Base-by-base conservation (phyloP, 2,113 vertebrate genomes). In the Falcunculus frontatus region DNA sequence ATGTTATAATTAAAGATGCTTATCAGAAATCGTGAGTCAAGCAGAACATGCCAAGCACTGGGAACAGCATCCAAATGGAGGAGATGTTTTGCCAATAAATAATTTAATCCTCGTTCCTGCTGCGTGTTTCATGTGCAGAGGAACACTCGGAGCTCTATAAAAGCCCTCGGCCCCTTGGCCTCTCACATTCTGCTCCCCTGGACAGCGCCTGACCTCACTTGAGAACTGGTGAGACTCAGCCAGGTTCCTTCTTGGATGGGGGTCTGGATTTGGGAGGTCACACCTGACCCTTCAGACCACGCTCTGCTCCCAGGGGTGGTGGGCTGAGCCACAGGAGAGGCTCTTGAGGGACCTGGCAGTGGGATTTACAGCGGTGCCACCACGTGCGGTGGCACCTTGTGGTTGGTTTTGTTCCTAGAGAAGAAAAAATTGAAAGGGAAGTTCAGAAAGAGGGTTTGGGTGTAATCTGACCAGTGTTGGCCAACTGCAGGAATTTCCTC, bases 11-110 rank as follows among this genome's bases (percentile, higher is more conserved):
- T 96, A 95, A 53, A 94, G 96, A 92, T 96, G 41, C 86, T 93
- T 95, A 96, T 97, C 95, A 75, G 41, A 72, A 87, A 70, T 67
- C 3, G 50, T 87, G 95, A 97, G 89, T 95, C 96, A 95, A 90
- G 68, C 13, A 87, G 86, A 86, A 41, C 30, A 22, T 53, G 89
- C 76, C 89, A 80, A 75, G 87, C 2, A 2, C 93, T 6, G 83
- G 86, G 94, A 95, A 89, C 89, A 95, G 80, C 76, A 89, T 88
- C 79, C 89, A 39, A 90, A 65, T 39, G 76, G 56, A 92, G 89
- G 80, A 90, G 91, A 75, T 87, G 93, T 68, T 95, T 95, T 47
- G 72, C 7, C 41, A 87, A 56, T 95, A 96, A 96, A 97, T 92
- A 90, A 93, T 86, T 95, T 70, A 95, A 14, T 74, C 86, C 90